phyloP scores from a whole-genome alignment of 2,113 vertebrate genomes.

The Blennius ocellaris region DNA sequence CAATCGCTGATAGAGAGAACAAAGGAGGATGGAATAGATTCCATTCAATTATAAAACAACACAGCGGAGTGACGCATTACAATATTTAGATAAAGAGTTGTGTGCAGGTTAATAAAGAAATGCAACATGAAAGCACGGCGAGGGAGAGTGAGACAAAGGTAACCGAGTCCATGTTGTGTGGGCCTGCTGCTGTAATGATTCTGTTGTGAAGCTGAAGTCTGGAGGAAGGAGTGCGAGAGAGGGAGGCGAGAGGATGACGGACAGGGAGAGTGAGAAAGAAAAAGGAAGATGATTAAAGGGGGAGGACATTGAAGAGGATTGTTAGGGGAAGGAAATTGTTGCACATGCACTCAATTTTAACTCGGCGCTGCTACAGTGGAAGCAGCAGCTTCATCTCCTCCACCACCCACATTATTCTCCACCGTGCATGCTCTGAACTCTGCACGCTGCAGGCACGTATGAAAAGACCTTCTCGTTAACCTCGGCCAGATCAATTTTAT shows the following conservation, averaged over 20 bases:
- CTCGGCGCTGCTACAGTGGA: slow-evolving; percentile 14
- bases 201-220: slow-evolving; percentile 55
- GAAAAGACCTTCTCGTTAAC: slow-evolving; percentile 46
- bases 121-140: slow-evolving; percentile 10
- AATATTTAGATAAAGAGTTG: background rate
- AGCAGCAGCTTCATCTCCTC: slow-evolving; percentile 29
- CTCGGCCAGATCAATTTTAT: background rate
- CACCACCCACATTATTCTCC: slow-evolving; percentile 54
- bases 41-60: no score
- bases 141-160: slow-evolving; percentile 56
- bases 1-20: slow-evolving; percentile 1
- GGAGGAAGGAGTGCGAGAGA: slow-evolving; percentile 47
- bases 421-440: slow-evolving; percentile 25
- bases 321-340: slow-evolving; percentile 50
- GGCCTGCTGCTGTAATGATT: slow-evolving; percentile 63
- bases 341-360: slow-evolving; percentile 44
- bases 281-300: slow-evolving; percentile 64
- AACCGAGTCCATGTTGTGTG: slow-evolving; percentile 67
- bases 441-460: background rate
- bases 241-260: slow-evolving; percentile 51
- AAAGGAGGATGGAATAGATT: background rate
- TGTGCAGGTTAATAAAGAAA: background rate
- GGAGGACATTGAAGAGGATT: slow-evolving; percentile 64
- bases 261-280: slow-evolving; percentile 42
- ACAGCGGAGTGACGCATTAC: no score